These are phyloP conservation scores for Zeuzera pyrina DNA, from an alignment of 2,888 invertebrate genomes.

Conservation along the genomic window DNA sequence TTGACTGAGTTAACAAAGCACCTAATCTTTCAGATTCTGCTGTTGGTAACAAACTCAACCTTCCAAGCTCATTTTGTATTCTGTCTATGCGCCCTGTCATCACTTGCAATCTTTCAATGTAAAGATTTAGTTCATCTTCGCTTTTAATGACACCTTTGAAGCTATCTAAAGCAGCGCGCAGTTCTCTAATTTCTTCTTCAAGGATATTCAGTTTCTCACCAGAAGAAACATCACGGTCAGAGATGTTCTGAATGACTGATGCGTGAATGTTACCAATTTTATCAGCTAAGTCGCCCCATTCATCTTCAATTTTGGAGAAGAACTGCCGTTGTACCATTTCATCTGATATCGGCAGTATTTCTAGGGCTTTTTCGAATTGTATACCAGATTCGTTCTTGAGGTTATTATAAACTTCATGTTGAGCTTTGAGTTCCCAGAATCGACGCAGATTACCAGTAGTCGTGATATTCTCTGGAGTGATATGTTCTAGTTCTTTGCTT, in stretches of 20 bases:
- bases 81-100: slow-evolving; percentile 81
- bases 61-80: slow-evolving; percentile 85
- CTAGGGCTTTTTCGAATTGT: slow-evolving; percentile 83
- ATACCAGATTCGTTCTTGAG: slow-evolving; percentile 81
- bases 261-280: slow-evolving; percentile 78
- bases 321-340: slow-evolving; percentile 87
- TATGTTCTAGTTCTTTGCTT: slow-evolving; percentile 78
- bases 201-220: slow-evolving; percentile 82
- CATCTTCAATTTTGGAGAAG: slow-evolving; percentile 83
- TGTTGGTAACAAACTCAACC: slow-evolving; percentile 81
- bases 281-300: slow-evolving; percentile 79
- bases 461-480: slow-evolving; percentile 76
- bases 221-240: slow-evolving; percentile 81
- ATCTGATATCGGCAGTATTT: slow-evolving; percentile 86
- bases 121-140: slow-evolving; percentile 86
- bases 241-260: slow-evolving; percentile 79
- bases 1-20: slow-evolving; percentile 78
- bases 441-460: slow-evolving; percentile 82
- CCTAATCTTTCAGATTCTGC: slow-evolving; percentile 85
- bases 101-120: slow-evolving; percentile 86
- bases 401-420: slow-evolving; percentile 87
- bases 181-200: slow-evolving; percentile 83
- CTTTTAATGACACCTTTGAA: slow-evolving; percentile 86
- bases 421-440: slow-evolving; percentile 92
- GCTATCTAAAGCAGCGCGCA: slow-evolving; percentile 78